Evolutionary conservation across 2,113 vertebrate genomes (phyloP), one percentile per base, ranked within the genome.

Genomic region (Poicephalus gulielmi): DNA sequence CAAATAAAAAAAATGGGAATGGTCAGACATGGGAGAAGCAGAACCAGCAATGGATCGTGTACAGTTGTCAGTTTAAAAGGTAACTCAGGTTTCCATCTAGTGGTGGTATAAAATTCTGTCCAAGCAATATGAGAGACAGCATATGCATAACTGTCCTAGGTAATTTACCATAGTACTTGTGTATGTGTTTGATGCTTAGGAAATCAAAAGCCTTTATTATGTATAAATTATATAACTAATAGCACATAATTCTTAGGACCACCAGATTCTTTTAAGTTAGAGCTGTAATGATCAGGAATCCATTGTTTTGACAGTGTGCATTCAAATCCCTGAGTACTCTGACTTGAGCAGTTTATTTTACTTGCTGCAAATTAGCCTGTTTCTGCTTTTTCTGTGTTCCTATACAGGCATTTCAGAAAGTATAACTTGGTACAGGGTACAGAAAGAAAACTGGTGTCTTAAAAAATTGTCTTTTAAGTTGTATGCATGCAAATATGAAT

Each of bases 71-170:
- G 11, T 85, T 93, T 76, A 87, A 94, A 95, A 96, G 69, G 62
- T 59, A 93, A 91, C 85, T 89, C 78, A 92, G 92, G 83, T 91
- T 96, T 97, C 96, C 96, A 97, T 91, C 96, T 97, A 96, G 95
- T 96, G 96, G 96, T 93, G 37, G 37, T 62, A 95, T 52, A 28
- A 57, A 92, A 79, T 94, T 89, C 66, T 79, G n/a, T 86, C 55
- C 33, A 52, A 83, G 13, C 49, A 1, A 3, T 30, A 20, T 9
- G 53, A 90, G 46, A 66, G 24, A 16, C 17, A 53, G 31, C 30
- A 11, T 47, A 5, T 85, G 11, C 62, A 35, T 80, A 73, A 25
- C 37, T 7, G 1, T 23, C 37, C 30, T 75, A 50, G 11, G 27
- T 68, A 13, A 41, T 7, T 5, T 53, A 28, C 13, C 0, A 0